Evolutionary conservation across 2,888 invertebrate genomes (phyloP).

Genomic region (Tetranychus truncatus): DNA sequence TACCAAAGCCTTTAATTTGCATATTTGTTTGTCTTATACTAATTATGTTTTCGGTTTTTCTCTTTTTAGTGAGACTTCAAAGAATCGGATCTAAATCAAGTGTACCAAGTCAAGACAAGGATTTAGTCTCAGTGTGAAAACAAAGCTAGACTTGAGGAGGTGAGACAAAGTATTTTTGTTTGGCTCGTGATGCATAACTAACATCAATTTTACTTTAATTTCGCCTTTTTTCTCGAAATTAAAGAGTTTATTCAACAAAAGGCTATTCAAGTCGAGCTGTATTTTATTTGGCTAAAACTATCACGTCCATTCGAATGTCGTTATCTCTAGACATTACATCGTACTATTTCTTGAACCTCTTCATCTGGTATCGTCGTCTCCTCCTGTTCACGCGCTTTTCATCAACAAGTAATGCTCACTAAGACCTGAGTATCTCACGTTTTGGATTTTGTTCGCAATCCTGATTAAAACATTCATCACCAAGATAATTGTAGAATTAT

Average conservation of each 20-base stretch:
- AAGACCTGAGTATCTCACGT: neutral
- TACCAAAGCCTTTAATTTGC: too few relatives aligned
- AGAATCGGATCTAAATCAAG: constrained; percentile 5
- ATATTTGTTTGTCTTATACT: neutral
- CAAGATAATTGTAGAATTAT: neutral
- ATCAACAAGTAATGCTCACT: neutral
- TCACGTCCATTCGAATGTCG: too few relatives aligned
- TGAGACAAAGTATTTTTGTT: neutral
- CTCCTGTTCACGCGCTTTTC: neutral
- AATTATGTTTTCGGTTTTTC: neutral
- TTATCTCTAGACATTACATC: neutral
- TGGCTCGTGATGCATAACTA: neutral
- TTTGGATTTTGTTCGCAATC: neutral
- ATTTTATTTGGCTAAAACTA: too few relatives aligned
- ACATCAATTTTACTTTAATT: neutral
- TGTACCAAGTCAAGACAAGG: neutral
- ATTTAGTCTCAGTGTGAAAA: neutral
- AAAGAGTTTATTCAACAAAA: neutral
- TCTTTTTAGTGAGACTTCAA: constrained; percentile 4
- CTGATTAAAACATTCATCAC: neutral
- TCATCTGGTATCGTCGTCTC: neutral
- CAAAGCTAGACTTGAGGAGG: neutral
- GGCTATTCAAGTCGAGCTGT: neutral
- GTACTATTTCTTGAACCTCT: neutral
- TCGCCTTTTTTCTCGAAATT: neutral